Percentiles rank a stretch among this genome's conserved stretches.
Conservation (phyloP, 2,113 vertebrate genomes). For the Neopipo cinnamomea region DNA sequence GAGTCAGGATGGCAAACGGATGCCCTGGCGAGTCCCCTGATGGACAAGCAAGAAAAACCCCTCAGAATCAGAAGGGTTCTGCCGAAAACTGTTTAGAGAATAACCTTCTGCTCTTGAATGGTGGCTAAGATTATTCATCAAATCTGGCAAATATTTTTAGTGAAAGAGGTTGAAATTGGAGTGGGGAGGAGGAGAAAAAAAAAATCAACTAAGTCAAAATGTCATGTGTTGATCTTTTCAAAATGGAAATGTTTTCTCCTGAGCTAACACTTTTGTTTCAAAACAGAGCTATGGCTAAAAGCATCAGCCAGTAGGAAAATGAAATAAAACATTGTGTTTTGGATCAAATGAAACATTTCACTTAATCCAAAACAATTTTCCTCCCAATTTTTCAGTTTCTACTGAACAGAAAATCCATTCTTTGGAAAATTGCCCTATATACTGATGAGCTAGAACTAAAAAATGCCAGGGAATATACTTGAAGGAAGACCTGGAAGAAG, state of each 20-base stretch:
- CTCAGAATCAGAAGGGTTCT: background rate
- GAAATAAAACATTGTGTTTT: slow-evolving; percentile 30
- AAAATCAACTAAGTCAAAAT: slow-evolving; percentile 49
- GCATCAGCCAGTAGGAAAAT: slow-evolving; percentile 45
- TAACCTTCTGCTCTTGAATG: background rate
- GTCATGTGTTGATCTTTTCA: slow-evolving; percentile 55
- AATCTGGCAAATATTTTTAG: slow-evolving; percentile 48
- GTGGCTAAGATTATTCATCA: slow-evolving; percentile 51
- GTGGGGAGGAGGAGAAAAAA: background rate
- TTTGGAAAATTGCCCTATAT: slow-evolving; percentile 4
- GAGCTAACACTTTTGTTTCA: slow-evolving; percentile 53
- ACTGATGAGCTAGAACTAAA: background rate
- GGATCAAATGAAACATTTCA: slow-evolving; percentile 35
- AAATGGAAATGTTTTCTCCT: slow-evolving; percentile 54
- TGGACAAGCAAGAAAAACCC: background rate
- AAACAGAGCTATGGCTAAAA: slow-evolving; percentile 23
- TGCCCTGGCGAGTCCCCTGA: background rate
- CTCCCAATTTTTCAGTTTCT: slow-evolving; percentile 23
- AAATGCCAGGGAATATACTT: background rate
- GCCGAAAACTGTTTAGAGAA: background rate
- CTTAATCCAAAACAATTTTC: slow-evolving; percentile 43
- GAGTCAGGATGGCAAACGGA: background rate
- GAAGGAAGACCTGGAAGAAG: slow-evolving; percentile 1
- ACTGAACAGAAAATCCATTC: slow-evolving; percentile 46
- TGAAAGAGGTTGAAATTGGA: slow-evolving; percentile 14